Evolutionary conservation across 2,113 vertebrate genomes (phyloP), one percentile per base, ranked within the genome.

Genomic region (Aythya baeri): DNA sequence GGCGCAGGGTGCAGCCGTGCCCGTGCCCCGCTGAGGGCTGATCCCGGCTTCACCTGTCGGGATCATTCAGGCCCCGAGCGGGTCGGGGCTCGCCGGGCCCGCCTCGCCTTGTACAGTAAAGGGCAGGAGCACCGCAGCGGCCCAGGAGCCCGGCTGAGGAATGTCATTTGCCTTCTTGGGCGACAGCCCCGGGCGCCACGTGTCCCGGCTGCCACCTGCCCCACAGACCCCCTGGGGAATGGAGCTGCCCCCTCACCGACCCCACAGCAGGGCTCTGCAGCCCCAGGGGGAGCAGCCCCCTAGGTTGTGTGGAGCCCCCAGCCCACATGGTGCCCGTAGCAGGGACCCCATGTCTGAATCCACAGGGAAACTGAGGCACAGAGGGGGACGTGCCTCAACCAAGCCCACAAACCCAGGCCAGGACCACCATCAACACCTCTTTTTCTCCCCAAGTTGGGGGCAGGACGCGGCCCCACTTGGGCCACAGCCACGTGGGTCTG

Each of bases 91-190:
- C 82, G 12, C 9, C 74, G 21, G 72, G 77, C 74, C n/a, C 75
- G 2, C 68, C 73, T 93, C 88, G 46, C 96, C 96, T 96, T 95
- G 79, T 95, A 97, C 95, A 97, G 95, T 93, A 89, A 96, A 96
- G 93, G 75, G 95, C 96, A 96, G 96, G 85, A 82, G 83, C 22
- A 9, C 32, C 50, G 8, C n/a, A 70, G 73, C 65, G 18, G 94
- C 85, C 54, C 92, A 59, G 90, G 67, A 73, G 55, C 21, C 68
- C 10, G 49, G 67, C 65, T n/a, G 17, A 38, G 59, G 75, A 93
- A 89, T 80, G 88, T 27, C 84, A 36, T 44, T 55, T 15, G 86
- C 91, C 65, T 88, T 52, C 80, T 36, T n/a, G 15, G 83, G 88
- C 18, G 13, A 74, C 83, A 36, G 88, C 57, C 41, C 65, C n/a